Conservation (phyloP, 2,888 invertebrate species). For the Phaedon cochleariae region DNA sequence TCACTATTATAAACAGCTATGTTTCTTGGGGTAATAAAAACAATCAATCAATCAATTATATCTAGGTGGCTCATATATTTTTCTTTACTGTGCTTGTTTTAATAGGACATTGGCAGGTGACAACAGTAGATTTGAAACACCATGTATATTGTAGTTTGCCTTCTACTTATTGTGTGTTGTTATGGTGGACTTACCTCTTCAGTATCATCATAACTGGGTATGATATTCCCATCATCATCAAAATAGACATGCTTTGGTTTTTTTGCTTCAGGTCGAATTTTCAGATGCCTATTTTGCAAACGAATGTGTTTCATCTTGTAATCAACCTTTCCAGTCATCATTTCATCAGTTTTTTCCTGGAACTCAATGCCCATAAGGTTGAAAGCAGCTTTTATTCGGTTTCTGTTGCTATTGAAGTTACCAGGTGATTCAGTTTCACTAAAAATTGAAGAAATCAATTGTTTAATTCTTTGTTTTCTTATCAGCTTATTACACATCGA, state of each 20-base stretch:
- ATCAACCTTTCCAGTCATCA: constrained; percentile 67
- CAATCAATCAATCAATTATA: too few relatives aligned
- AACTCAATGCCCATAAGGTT: constrained; percentile 70
- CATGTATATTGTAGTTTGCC: too few relatives aligned
- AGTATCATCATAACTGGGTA: constrained; percentile 50
- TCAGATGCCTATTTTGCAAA: constrained; percentile 66
- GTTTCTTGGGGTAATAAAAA: too few relatives aligned
- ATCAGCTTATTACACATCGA: constrained; percentile 20
- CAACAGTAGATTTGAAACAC: too few relatives aligned
- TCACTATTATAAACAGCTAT: too few relatives aligned
- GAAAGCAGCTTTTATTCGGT: constrained; percentile 71
- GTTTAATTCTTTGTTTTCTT: too few relatives aligned
- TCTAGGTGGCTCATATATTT: too few relatives aligned
- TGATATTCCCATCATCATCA: constrained; percentile 72
- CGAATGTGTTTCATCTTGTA: constrained; percentile 70
- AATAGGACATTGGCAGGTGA: too few relatives aligned
- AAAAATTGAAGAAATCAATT: background rate
- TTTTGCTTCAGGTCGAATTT: constrained; percentile 58
- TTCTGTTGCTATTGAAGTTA: constrained; percentile 45
- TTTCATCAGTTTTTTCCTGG: constrained; percentile 56
- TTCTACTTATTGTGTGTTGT: too few relatives aligned
- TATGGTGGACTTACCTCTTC: constrained; percentile 48
- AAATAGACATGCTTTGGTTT: constrained; percentile 70
- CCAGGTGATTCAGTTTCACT: background rate
- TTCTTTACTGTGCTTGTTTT: too few relatives aligned